phyloP scores from a whole-genome alignment of 2,797 vertebrate genomes.

The Sebastes matsubarae region DNA sequence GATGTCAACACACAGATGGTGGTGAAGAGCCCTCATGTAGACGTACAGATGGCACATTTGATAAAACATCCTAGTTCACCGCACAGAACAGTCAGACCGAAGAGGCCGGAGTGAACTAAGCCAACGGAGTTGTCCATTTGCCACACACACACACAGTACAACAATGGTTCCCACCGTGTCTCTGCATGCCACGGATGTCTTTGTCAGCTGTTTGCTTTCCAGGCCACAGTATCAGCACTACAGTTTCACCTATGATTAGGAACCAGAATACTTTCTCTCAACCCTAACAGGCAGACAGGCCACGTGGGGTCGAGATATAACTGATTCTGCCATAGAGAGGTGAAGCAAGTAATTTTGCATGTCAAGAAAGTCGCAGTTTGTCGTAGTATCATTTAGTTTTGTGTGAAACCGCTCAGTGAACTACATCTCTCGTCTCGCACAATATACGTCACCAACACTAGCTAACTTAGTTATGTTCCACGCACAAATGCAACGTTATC shows the following conservation, averaged over 20 bases:
- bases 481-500: too few relatives aligned
- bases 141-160: neutral
- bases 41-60: conserved; percentile 66
- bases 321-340: neutral
- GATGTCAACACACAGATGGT: conserved; percentile 71
- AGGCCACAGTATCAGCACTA: conserved; percentile 51
- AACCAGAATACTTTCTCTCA: conserved; percentile 41
- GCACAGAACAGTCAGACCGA: neutral
- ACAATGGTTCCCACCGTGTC: conserved; percentile 46
- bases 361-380: too few relatives aligned
- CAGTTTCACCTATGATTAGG: conserved; percentile 54
- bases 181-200: conserved; percentile 64
- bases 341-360: too few relatives aligned
- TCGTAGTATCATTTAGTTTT: too few relatives aligned
- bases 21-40: conserved; percentile 42
- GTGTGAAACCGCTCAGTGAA: too few relatives aligned
- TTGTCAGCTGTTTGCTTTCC: conserved; percentile 71
- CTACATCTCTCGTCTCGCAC: too few relatives aligned
- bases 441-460: too few relatives aligned
- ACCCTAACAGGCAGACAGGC: neutral
- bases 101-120: conserved; percentile 3
- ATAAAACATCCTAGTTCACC: conserved; percentile 26
- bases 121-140: conserved; percentile 37
- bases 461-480: too few relatives aligned
- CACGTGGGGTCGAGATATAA: neutral